Percentiles rank a stretch among this genome's conserved stretches.
Conservation (phyloP, 2,888 invertebrate species). For the Aleiodes alternator region DNA sequence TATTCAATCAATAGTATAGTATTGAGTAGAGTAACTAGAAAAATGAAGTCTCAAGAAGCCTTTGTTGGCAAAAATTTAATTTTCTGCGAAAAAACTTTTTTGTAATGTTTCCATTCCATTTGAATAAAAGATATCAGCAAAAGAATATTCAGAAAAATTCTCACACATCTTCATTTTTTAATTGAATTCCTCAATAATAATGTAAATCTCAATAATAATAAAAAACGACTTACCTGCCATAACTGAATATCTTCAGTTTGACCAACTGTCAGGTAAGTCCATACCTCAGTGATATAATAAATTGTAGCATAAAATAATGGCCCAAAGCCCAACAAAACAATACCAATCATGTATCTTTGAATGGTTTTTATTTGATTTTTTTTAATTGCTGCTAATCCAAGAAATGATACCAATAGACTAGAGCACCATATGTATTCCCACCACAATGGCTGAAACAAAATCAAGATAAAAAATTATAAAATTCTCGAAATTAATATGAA, state of each 20-base stretch:
- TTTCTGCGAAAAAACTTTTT: background rate
- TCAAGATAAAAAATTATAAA: conserved; percentile 47
- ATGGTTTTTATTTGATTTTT: conserved; percentile 88
- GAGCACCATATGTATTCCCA: conserved; percentile 97
- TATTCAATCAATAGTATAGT: conserved; percentile 37
- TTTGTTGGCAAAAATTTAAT: conserved; percentile 26
- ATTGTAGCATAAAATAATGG: conserved; percentile 88
- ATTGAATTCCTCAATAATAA: no score
- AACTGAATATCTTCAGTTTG: conserved; percentile 83
- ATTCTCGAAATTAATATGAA: background rate
- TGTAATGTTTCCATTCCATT: background rate
- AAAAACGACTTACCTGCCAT: conserved; percentile 83
- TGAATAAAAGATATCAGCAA: background rate
- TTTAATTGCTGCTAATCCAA: conserved; percentile 90
- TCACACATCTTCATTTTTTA: no score
- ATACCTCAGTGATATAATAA: conserved; percentile 90
- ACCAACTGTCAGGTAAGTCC: conserved; percentile 85
- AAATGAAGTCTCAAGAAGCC: conserved; percentile 23
- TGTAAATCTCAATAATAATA: no score
- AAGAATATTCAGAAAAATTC: background rate
- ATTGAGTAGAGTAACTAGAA: background rate
- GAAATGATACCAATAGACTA: conserved; percentile 88
- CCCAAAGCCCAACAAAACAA: conserved; percentile 85
- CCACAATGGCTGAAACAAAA: conserved; percentile 82
- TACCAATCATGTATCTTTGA: conserved; percentile 89